Percentiles rank a stretch among this genome's conserved stretches.
These are phyloP conservation scores for Chunga burmeisteri DNA, from an alignment of 2,113 vertebrate genomes.

Conservation along the genomic window DNA sequence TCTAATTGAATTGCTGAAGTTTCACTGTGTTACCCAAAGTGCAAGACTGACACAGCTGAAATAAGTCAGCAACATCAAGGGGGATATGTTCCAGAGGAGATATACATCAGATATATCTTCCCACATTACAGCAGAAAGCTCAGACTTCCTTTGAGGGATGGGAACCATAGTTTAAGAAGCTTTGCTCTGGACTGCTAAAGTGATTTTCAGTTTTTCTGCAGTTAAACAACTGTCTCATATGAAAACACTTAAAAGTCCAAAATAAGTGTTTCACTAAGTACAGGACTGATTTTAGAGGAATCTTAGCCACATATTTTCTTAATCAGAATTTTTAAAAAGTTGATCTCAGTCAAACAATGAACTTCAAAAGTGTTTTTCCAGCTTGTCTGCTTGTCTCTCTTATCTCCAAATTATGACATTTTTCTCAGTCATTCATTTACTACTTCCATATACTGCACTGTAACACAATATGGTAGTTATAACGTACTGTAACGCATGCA, in stretches of 20 bases:
- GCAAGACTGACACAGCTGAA: neutral
- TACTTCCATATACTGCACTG: neutral
- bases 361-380: neutral
- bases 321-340: neutral
- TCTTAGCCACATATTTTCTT: neutral
- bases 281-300: neutral
- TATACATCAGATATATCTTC: neutral
- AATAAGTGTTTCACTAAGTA: neutral
- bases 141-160: neutral
- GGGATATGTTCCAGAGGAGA: neutral
- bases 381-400: neutral
- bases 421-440: neutral
- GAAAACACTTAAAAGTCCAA: neutral
- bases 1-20: neutral
- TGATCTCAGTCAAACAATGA: neutral
- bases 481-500: neutral
- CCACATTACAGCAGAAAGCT: neutral
- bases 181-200: neutral
- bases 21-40: neutral
- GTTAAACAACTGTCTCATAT: neutral
- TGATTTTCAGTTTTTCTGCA: neutral
- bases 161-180: neutral
- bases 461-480: neutral
- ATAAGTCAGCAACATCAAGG: neutral
- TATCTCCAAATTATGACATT: neutral